Conservation (phyloP, 2,888 invertebrate species). For the Sinotaia quadrata region DNA sequence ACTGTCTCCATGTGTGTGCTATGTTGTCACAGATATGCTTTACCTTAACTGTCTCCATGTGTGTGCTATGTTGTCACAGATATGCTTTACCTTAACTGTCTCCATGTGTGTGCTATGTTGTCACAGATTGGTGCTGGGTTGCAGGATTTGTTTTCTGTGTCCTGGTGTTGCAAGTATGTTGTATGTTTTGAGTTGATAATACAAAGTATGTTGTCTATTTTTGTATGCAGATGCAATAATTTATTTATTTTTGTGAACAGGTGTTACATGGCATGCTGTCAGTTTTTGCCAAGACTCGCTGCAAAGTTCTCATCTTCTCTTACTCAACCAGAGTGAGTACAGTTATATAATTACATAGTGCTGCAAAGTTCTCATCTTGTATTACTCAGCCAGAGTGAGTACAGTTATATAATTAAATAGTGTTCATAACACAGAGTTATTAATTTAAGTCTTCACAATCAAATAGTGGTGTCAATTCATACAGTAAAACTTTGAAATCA, state of each 20-base stretch:
- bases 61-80: neutral
- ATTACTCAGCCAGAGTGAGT: slow-evolving; percentile 66
- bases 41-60: neutral
- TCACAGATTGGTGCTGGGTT: no score
- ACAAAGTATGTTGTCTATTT: no score
- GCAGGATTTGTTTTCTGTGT: no score
- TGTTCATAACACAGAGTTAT: no score
- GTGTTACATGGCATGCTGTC: slow-evolving; percentile 64
- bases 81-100: neutral
- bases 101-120: neutral
- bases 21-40: no score
- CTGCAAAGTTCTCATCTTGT: slow-evolving; percentile 67
- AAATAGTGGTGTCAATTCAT: no score
- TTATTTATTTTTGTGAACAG: slow-evolving; percentile 43
- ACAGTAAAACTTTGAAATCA: no score
- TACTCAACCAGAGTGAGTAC: slow-evolving; percentile 65
- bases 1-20: no score
- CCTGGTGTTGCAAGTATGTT: no score
- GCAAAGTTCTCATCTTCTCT: slow-evolving; percentile 67
- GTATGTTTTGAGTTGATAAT: no score
- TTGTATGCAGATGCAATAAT: neutral
- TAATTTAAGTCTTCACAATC: neutral
- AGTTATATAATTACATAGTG: no score
- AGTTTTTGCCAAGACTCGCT: slow-evolving; percentile 62
- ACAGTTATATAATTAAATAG: no score